Percentiles rank a stretch among this genome's conserved stretches.
These are phyloP conservation scores for Lates japonicus DNA, from an alignment of 2,797 vertebrate species.

Conservation along the genomic window DNA sequence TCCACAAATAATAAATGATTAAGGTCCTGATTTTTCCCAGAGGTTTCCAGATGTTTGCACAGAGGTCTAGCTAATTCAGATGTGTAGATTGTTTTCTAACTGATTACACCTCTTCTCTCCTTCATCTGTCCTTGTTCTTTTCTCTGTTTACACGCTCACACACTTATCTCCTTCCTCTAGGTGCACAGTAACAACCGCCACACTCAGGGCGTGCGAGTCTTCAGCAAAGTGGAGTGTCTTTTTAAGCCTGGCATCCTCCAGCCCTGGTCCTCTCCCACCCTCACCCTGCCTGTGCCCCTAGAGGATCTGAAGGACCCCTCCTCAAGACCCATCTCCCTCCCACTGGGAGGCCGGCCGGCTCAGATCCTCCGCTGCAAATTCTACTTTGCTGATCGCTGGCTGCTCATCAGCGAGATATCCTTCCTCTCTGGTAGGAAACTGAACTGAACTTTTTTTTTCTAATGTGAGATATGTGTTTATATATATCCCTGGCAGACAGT, in stretches of 20 bases:
- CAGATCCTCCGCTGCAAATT: constrained; percentile 92
- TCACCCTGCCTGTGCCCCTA: constrained; percentile 84
- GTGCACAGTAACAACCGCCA: constrained; percentile 95
- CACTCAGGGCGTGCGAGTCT: constrained; percentile 90
- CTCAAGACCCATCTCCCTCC: constrained; percentile 88
- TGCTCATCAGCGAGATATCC: constrained; percentile 95
- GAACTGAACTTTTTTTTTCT: constrained; percentile 11
- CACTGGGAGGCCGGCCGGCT: constrained; percentile 82
- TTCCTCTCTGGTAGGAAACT: constrained; percentile 89
- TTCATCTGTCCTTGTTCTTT: constrained; percentile 7
- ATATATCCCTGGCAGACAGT: neutral
- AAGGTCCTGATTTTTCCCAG: constrained; percentile 8
- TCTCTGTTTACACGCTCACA: neutral
- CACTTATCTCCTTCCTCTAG: constrained; percentile 70
- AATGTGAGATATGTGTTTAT: constrained; percentile 10
- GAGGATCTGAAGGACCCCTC: constrained; percentile 91
- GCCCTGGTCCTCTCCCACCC: constrained; percentile 87
- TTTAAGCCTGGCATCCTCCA: constrained; percentile 88
- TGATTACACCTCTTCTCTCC: neutral
- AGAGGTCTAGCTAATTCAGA: constrained; percentile 25
- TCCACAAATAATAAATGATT: constrained; percentile 39
- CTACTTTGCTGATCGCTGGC: constrained; percentile 90
- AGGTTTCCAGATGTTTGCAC: constrained; percentile 37
- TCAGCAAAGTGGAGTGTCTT: constrained; percentile 89
- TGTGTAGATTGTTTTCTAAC: constrained; percentile 10